Evolutionary conservation across 2,797 vertebrate genomes (phyloP), one percentile per base, ranked within the genome.

Genomic region (Sitta carolinensis): DNA sequence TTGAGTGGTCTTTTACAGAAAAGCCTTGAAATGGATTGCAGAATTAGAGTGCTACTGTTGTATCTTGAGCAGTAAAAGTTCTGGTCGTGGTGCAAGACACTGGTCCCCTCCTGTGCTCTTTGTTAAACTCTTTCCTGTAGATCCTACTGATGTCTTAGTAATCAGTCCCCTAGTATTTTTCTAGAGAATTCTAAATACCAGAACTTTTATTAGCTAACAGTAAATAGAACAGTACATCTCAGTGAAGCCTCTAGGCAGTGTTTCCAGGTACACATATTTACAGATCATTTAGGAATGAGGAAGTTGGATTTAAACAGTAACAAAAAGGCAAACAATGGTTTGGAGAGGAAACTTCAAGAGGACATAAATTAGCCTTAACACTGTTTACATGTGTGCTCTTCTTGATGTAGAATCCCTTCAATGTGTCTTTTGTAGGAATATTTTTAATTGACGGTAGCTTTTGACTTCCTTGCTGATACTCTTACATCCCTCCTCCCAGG

Each of bases 281-380:
- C 50, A 84, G 23, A 45, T 76, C 34, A 36, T 43, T 84, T 90
- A 91, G 79, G 87, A 96, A 88, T n/a, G 69, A 91, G 93, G 91
- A 96, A 93, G 62, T 59, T 84, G 11, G 43, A 78, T 78, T 94
- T 80, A 83, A 93, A 72, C 30, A 64, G 43, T 69, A 73, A 48
- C 13, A 51, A 81, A 66, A 69, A 64, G 14, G 16, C 38, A 82
- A 91, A 86, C 70, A 94, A 32, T 78, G 25, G 32, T 73, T 81
- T 89, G 88, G 67, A 76, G 74, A 91, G 45, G 83, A 90, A 82
- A 75, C 79, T 36, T 93, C 67, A 70, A 70, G 63, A 38, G 45
- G 43, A 18, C 29, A 84, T 84, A 50, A 79, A 87, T 84, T 82
- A 89, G 52, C 59, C 32, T 66, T 59, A 26, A 26, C 11, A 10